Evolutionary conservation across 2,113 vertebrate species (phyloP).

Genomic region (Coracopsis vasa): DNA sequence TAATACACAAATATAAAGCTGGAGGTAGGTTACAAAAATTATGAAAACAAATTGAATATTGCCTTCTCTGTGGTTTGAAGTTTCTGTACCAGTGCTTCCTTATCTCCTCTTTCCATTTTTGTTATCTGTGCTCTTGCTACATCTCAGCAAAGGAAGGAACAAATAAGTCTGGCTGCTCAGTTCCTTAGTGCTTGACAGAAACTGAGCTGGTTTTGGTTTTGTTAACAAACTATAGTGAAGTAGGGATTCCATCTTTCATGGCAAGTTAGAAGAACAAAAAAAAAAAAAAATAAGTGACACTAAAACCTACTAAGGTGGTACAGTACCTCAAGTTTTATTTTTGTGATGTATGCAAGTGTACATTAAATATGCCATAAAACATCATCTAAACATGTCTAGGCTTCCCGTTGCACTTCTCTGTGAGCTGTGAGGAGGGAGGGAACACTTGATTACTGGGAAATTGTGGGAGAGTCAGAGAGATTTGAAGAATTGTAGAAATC

Average conservation of each 20-base stretch:
- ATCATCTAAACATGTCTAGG: neutral
- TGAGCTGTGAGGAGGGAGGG: neutral
- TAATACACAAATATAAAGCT: neutral
- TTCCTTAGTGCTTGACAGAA: neutral
- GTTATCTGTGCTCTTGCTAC: neutral
- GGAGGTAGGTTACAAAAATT: neutral
- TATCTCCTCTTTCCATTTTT: neutral
- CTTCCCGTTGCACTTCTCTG: neutral
- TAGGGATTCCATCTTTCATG: neutral
- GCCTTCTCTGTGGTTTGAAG: neutral
- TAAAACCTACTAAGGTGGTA: neutral
- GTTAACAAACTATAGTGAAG: neutral
- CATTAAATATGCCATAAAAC: neutral
- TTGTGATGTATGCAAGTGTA: neutral
- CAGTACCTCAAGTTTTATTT: neutral
- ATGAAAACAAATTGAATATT: neutral
- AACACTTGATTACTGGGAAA: neutral
- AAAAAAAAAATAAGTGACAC: neutral
- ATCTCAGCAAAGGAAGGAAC: neutral
- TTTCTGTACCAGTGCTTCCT: neutral
- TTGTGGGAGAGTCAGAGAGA: neutral
- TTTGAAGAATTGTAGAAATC: neutral
- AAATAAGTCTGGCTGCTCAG: neutral
- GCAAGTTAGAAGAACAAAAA: neutral
- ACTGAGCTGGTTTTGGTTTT: neutral